Percentiles rank a stretch among this genome's conserved stretches.
Conservation (phyloP, 2,888 invertebrate genomes). For the Campoletis raptor region DNA sequence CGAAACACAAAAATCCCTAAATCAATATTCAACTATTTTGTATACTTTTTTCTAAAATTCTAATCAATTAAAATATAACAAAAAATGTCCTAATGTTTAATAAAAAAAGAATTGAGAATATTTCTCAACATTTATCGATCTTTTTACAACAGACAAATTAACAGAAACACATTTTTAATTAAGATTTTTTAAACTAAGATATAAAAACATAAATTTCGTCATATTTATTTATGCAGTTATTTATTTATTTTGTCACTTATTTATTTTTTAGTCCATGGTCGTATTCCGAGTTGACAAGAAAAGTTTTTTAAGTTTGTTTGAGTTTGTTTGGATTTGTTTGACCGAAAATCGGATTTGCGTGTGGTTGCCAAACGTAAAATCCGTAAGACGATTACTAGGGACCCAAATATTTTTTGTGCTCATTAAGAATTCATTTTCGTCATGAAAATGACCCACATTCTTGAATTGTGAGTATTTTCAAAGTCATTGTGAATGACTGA, state of each 20-base stretch:
- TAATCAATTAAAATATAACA: too few relatives aligned
- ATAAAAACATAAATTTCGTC: not conserved
- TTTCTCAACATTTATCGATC: not conserved
- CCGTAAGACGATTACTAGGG: conserved; percentile 3
- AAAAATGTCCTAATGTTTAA: not conserved
- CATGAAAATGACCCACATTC: not conserved
- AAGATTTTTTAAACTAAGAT: not conserved
- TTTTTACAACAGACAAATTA: not conserved
- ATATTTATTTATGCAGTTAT: not conserved
- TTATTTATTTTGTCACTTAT: not conserved
- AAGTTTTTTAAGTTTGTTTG: too few relatives aligned
- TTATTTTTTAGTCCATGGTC: not conserved
- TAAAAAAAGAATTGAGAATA: not conserved
- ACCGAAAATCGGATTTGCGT: not conserved
- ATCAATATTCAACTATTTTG: not conserved
- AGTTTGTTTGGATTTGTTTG: too few relatives aligned
- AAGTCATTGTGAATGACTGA: conserved; percentile 32
- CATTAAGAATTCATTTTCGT: conserved; percentile 52
- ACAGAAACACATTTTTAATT: not conserved
- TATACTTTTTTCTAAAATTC: not conserved
- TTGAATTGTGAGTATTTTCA: not conserved
- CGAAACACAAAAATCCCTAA: conserved; percentile 47
- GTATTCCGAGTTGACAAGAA: too few relatives aligned
- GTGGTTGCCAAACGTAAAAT: not conserved
- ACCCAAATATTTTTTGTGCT: conserved; percentile 49